Evolutionary conservation across 1,140 invertebrate genomes (phyloP).

Genomic region (Drosophila bocqueti): DNA sequence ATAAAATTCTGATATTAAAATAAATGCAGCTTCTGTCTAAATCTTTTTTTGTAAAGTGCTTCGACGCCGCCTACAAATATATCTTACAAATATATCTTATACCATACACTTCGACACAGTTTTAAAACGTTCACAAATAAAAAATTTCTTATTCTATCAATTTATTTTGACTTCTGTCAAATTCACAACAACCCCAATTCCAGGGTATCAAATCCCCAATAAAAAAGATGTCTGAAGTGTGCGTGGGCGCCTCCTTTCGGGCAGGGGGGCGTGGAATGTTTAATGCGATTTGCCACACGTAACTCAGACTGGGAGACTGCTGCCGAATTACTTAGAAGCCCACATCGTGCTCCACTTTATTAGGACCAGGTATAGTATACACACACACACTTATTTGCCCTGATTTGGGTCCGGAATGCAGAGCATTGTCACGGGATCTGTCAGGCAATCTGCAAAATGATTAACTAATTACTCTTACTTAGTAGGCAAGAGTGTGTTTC

Average conservation of each 20-base stretch:
- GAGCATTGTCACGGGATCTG: slow-evolving; percentile 56
- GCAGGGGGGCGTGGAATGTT: slow-evolving; percentile 28
- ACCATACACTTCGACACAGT: too few species aligned
- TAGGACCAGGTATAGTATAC: background rate
- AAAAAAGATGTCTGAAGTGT: slow-evolving; percentile 27
- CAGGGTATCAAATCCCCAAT: slow-evolving; percentile 8
- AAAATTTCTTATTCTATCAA: too few species aligned
- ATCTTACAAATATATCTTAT: too few species aligned
- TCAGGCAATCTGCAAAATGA: slow-evolving; percentile 62
- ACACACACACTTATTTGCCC: slow-evolving; percentile 29
- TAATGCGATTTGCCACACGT: slow-evolving; percentile 72
- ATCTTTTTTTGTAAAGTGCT: too few species aligned
- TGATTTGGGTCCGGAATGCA: slow-evolving; percentile 53
- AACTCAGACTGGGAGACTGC: slow-evolving; percentile 25
- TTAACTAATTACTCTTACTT: slow-evolving; percentile 32
- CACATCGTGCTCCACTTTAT: slow-evolving; percentile 36
- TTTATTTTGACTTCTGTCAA: background rate
- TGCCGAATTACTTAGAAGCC: slow-evolving; percentile 40
- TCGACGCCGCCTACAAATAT: too few species aligned
- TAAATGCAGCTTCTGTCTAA: background rate
- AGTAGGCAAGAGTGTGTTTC: background rate
- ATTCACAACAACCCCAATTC: background rate
- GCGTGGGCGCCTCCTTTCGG: slow-evolving; percentile 4
- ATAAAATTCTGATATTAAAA: too few species aligned
- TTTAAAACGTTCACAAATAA: too few species aligned